Conservation (phyloP, 92 coral and sea anemone genomes). For the Palythoa grandis region DNA sequence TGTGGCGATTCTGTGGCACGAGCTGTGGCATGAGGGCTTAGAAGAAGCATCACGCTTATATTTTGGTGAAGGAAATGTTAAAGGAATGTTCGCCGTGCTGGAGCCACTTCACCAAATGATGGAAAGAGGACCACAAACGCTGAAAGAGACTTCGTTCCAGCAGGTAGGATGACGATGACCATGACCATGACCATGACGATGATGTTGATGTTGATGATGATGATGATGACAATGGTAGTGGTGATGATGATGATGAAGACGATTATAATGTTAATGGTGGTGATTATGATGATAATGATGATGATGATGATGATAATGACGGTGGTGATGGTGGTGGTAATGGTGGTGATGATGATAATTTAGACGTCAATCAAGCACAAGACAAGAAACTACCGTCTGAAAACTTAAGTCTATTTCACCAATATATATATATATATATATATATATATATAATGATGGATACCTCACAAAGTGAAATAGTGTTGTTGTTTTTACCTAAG, state of each 20-base stretch:
- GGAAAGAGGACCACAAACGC: slow-evolving; percentile 99
- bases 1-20: slow-evolving; percentile 99
- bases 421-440: too few species aligned
- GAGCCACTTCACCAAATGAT: slow-evolving; percentile 98
- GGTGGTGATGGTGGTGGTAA: not conserved
- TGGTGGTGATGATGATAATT: not conserved
- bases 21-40: slow-evolving; percentile 98
- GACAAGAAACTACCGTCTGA: too few species aligned
- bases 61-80: slow-evolving; percentile 97
- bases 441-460: too few species aligned
- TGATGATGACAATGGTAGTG: not conserved
- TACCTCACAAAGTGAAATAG: not conserved
- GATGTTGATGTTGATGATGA: not conserved
- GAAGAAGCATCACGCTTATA: slow-evolving; percentile 97
- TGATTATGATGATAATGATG: not conserved
- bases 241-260: not conserved
- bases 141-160: slow-evolving; percentile 94
- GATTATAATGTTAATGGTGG: not conserved
- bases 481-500: not conserved
- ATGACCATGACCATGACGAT: not conserved
- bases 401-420: too few species aligned
- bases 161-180: slow-evolving; percentile 56
- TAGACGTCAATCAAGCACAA: too few species aligned
- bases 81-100: slow-evolving; percentile 94
- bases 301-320: not conserved